Percentiles rank a stretch among this genome's conserved stretches.
Evolutionary conservation across 2,888 invertebrate species (phyloP).

Genomic region (Leptopterna dolabrata): DNA sequence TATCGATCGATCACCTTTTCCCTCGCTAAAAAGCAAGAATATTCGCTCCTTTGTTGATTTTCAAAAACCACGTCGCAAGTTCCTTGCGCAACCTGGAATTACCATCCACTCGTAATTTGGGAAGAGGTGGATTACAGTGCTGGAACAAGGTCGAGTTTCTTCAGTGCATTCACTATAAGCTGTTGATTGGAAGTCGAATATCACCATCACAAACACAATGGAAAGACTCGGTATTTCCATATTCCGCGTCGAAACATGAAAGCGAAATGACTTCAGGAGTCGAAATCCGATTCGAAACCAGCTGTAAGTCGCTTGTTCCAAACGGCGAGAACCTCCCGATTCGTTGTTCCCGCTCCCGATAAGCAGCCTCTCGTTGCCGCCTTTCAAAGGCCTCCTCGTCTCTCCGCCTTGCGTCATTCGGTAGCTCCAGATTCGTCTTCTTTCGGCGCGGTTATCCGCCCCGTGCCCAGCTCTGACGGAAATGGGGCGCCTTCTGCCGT

Average conservation of each 20-base stretch:
- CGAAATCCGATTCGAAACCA: background rate
- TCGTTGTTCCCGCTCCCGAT: background rate
- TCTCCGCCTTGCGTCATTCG: background rate
- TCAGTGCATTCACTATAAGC: too few species aligned
- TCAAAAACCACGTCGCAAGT: too few species aligned
- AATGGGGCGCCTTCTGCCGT: background rate
- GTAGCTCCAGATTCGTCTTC: slow-evolving; percentile 5
- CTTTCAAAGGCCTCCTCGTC: background rate
- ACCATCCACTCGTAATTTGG: too few species aligned
- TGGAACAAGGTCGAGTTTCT: too few species aligned
- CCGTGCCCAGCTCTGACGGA: background rate
- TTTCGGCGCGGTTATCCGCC: background rate
- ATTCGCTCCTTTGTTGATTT: too few species aligned
- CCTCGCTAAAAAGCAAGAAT: too few species aligned
- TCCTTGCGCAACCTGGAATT: too few species aligned
- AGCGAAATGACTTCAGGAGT: background rate
- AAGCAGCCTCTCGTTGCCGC: too few species aligned
- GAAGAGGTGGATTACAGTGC: too few species aligned
- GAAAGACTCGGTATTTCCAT: background rate
- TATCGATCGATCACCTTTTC: too few species aligned
- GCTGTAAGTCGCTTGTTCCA: background rate
- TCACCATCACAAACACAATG: background rate
- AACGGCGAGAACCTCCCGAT: background rate
- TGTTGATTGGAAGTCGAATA: background rate
- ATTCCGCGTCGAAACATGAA: background rate